These are phyloP conservation scores for Trichacis sp. DNA, from an alignment of 2,888 invertebrate species.

Conservation along the genomic window DNA sequence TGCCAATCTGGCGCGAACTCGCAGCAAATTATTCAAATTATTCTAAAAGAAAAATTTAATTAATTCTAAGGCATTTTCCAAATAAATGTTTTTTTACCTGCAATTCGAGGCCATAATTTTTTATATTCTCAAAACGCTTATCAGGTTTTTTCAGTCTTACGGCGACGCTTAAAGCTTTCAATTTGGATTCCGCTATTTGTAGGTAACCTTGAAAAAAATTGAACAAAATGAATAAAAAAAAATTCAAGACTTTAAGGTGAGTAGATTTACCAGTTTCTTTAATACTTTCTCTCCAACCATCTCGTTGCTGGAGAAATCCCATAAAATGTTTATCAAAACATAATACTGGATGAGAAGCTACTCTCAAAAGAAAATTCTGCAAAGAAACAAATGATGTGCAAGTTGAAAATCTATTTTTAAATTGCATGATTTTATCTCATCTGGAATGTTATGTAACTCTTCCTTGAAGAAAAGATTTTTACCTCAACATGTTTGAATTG, in stretches of 20 bases:
- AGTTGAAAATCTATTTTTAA: no score
- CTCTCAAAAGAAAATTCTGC: conserved; percentile 80
- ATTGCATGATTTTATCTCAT: no score
- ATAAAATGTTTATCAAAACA: conserved; percentile 82
- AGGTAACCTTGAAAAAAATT: conserved; percentile 73
- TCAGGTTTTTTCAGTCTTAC: conserved; percentile 81
- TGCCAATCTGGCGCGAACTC: conserved; percentile 75
- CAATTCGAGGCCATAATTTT: conserved; percentile 81
- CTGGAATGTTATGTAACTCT: no score
- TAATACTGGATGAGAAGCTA: conserved; percentile 81
- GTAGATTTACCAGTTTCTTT: conserved; percentile 79
- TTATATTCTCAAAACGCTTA: conserved; percentile 79
- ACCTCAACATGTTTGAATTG: no score
- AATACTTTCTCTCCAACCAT: conserved; percentile 83
- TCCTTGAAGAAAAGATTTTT: no score
- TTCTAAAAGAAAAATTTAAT: conserved; percentile 66
- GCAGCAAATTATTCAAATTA: conserved; percentile 66
- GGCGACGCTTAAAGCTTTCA: conserved; percentile 81
- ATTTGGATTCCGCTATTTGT: conserved; percentile 82
- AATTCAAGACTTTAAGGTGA: no score
- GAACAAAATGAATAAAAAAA: no score
- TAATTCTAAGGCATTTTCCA: neutral
- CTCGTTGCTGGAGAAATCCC: conserved; percentile 82
- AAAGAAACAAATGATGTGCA: conserved; percentile 13
- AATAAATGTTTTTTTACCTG: conserved; percentile 69